Evolutionary conservation across 2,113 vertebrate genomes (phyloP).

Genomic region (Mesoclemmys tuberculata): DNA sequence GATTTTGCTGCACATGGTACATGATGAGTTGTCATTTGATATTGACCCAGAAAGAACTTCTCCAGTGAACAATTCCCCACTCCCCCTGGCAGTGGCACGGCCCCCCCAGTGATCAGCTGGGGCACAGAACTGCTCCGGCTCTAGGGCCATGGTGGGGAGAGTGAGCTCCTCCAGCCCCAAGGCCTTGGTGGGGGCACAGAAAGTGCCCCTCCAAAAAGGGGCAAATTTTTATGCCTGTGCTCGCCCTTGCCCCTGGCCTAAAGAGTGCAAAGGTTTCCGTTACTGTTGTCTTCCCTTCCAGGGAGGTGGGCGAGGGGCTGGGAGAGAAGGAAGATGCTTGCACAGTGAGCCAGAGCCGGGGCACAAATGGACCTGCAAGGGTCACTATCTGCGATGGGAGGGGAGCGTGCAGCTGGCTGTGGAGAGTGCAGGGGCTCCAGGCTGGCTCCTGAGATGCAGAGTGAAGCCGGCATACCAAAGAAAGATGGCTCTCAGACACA

Average conservation of each 20-base stretch:
- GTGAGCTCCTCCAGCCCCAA: too few species aligned
- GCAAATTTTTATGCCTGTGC: too few species aligned
- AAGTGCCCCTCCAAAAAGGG: too few species aligned
- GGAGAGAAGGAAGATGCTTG: too few species aligned
- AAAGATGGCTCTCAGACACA: neutral
- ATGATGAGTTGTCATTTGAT: accelerated
- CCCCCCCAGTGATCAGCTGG: too few species aligned
- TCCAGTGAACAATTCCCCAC: neutral
- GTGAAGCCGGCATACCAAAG: neutral
- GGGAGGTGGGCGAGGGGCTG: neutral
- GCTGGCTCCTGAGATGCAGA: neutral
- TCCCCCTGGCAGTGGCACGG: too few species aligned
- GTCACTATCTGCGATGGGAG: neutral
- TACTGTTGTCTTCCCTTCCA: neutral
- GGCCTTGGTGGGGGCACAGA: too few species aligned
- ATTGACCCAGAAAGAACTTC: neutral
- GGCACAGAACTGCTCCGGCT: too few species aligned
- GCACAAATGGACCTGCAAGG: neutral
- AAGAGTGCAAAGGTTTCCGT: neutral
- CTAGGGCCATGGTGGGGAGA: too few species aligned
- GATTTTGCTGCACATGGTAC: neutral
- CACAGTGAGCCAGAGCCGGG: neutral
- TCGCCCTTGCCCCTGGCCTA: too few species aligned
- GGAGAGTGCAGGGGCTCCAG: neutral
- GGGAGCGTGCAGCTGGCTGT: too few species aligned